Percentiles rank a stretch among this genome's conserved stretches.
Evolutionary conservation across 2,888 invertebrate species (phyloP).

Genomic region (Drosophila pseudotakahashii): DNA sequence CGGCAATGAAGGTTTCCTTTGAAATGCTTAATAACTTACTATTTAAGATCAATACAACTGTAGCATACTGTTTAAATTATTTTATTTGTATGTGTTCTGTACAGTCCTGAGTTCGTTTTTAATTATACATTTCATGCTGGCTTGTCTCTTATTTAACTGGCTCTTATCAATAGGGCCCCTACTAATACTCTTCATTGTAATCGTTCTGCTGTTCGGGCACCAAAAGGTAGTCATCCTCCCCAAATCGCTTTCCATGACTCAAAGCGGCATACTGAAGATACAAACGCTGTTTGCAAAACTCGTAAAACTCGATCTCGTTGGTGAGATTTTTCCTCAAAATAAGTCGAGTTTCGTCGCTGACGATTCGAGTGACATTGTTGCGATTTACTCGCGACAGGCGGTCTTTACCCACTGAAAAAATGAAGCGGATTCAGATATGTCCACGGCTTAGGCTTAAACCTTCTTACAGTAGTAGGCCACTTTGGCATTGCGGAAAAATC

Average conservation of each 20-base stretch:
- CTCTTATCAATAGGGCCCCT: neutral
- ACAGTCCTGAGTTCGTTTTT: constrained; percentile 19
- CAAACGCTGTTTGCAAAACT: constrained; percentile 93
- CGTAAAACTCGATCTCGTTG: constrained; percentile 94
- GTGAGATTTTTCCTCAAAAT: constrained; percentile 93
- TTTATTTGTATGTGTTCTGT: constrained; percentile 6
- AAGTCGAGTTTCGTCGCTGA: constrained; percentile 91
- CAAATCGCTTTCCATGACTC: constrained; percentile 78
- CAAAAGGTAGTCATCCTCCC: constrained; percentile 79
- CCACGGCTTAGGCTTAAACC: neutral
- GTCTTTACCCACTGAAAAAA: constrained; percentile 82
- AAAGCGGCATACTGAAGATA: constrained; percentile 91
- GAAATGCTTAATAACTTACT: too few relatives aligned
- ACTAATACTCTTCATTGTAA: constrained; percentile 57
- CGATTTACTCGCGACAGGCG: constrained; percentile 86
- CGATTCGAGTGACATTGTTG: constrained; percentile 86
- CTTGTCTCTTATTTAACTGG: constrained; percentile 11
- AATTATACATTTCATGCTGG: constrained; percentile 17
- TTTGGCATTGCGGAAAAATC: constrained; percentile 91
- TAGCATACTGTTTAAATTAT: neutral
- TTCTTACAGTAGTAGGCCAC: constrained; percentile 91
- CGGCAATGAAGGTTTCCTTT: too few relatives aligned
- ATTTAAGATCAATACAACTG: neutral
- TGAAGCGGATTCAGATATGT: neutral
- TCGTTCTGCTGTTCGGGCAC: constrained; percentile 69